Conservation (phyloP, 2,797 vertebrate species). For the Gymnocypris eckloni region DNA sequence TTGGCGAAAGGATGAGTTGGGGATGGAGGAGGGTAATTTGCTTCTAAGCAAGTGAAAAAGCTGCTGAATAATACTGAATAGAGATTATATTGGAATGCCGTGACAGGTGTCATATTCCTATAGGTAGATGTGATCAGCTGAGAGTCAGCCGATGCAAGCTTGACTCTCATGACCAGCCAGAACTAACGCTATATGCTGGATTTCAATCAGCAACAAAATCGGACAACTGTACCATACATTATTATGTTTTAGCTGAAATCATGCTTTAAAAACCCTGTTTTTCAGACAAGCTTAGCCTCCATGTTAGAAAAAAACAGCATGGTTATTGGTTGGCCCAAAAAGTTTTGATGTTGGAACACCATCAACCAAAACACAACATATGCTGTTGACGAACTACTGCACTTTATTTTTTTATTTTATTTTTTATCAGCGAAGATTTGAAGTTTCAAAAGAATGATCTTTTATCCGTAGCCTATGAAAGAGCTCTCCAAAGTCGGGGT, state of each 20-base stretch:
- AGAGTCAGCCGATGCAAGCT: too few species aligned
- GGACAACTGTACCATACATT: neutral
- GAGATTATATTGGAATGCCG: neutral
- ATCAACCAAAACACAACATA: neutral
- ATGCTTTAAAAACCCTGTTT: neutral
- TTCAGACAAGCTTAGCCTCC: neutral
- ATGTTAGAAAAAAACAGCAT: neutral
- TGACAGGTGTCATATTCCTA: neutral
- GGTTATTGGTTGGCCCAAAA: neutral
- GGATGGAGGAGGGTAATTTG: too few species aligned
- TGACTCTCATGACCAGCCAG: neutral
- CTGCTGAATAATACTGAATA: neutral
- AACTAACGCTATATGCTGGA: neutral
- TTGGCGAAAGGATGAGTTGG: too few species aligned
- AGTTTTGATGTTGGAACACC: neutral
- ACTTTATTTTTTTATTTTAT: neutral
- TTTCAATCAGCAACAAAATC: neutral
- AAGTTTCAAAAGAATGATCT: conserved; percentile 32
- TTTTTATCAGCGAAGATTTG: neutral
- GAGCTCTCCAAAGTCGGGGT: conserved; percentile 42
- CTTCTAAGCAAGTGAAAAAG: neutral
- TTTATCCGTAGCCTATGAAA: conserved; percentile 44
- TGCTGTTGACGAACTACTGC: neutral
- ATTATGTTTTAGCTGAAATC: neutral
- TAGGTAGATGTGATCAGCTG: too few species aligned